Base-by-base conservation (phyloP, 92 coral and sea anemone genomes). In the Zoanthus sansibaricus region DNA sequence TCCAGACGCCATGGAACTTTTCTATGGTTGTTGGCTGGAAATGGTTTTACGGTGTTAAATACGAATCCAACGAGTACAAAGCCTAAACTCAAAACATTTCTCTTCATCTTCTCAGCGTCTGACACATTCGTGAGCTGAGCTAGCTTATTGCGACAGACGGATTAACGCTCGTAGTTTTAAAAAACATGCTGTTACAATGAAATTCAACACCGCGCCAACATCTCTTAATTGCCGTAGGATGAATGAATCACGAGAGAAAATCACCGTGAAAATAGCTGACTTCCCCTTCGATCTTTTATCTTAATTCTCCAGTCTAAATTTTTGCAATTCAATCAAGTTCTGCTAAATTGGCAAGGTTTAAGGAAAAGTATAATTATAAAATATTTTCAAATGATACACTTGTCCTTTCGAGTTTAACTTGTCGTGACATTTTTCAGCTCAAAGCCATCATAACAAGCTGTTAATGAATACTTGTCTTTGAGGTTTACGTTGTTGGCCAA, bases 1-100 rank as follows among this genome's bases (percentile, higher is more conserved):
- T 69, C 45, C 13, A 69, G 5, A 69, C 31, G 14, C 74, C 74
- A 31, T 31, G 74, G 47, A 20, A 16, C 3, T 69, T 69, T 69
- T 30, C 74, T 33, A 69, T 25, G 74, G 74, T 69, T 69, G 74
- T 46, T 25, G 32, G 31, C 74, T 69, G 74, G 6, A 10, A 69
- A n/a, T 69, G 45, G 74, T 33, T 16, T 69, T 12, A 69, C 74
- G 31, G 46, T 33, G 74, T 30, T 69, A 69, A 33, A 11, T 6
- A 69, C 47, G 47, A 30, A 10, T 17, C 15, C 46, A 30, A 69
- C 10, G 31, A 69, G 6, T 20, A 33, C 14, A 32, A 32, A 3
- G 5, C 11, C 5, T 33, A 25, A 32, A 30, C 8, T 15, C 4
- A 31, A 33, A 7, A 9, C 31, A 17, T 8, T 33, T 31, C 48